phyloP scores from a whole-genome alignment of 2,797 vertebrate species.

The Centroberyx gerrardi region DNA sequence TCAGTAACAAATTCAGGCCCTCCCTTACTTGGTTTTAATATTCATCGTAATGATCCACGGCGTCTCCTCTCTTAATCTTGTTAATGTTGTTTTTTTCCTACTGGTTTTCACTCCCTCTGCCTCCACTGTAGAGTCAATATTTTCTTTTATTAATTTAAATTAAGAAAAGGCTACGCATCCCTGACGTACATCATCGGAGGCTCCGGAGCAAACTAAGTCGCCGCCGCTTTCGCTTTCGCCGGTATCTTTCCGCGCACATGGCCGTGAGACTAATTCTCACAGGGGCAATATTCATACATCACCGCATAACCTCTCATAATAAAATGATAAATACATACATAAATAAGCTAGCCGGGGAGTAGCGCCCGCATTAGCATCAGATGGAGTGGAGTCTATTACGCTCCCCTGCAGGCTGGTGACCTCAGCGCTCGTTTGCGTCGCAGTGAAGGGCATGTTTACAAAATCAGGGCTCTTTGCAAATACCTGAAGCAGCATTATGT shows the following conservation, averaged over 20 bases:
- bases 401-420: slow-evolving; percentile 38
- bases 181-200: slow-evolving; percentile 7
- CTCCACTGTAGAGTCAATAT: too few relatives aligned
- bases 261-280: slow-evolving; percentile 11
- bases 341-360: slow-evolving; percentile 55
- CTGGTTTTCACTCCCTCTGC: slow-evolving; percentile 4
- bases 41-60: slow-evolving; percentile 50
- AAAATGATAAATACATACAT: slow-evolving; percentile 63
- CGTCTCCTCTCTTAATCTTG: slow-evolving; percentile 44
- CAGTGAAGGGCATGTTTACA: slow-evolving; percentile 51
- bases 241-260: slow-evolving; percentile 8
- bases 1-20: slow-evolving; percentile 39
- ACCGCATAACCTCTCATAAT: slow-evolving; percentile 44
- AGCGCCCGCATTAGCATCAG: slow-evolving; percentile 41
- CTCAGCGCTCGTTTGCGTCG: slow-evolving; percentile 44
- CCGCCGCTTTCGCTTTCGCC: not conserved
- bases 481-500: slow-evolving; percentile 38
- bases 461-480: slow-evolving; percentile 44
- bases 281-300: slow-evolving; percentile 42
- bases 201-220: not conserved
- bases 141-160: too few relatives aligned
- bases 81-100: slow-evolving; percentile 42
- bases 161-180: too few relatives aligned
- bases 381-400: slow-evolving; percentile 49
- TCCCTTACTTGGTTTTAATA: slow-evolving; percentile 43